phyloP scores from a whole-genome alignment of 2,113 vertebrate genomes.

The Oreamnos americanus region DNA sequence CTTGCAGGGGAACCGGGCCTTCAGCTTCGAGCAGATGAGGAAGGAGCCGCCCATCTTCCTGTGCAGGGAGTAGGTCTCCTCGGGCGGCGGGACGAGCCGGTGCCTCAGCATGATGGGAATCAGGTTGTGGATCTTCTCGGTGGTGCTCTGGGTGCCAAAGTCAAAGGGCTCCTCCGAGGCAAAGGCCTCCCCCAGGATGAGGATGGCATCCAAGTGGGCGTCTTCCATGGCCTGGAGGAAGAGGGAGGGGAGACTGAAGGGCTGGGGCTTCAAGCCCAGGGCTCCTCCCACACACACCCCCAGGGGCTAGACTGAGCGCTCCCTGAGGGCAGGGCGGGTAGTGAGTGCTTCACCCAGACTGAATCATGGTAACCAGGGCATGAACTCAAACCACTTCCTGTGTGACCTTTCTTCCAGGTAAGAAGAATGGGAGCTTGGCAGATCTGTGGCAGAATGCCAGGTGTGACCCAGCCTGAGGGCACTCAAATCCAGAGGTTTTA shows the following conservation, averaged over 20 bases:
- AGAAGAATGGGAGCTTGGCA: neutral
- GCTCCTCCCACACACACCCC: neutral
- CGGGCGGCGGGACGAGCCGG: conserved; percentile 92
- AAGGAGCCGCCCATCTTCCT: conserved; percentile 99
- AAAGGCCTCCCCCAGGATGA: conserved; percentile 98
- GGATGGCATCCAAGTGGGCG: conserved; percentile 95
- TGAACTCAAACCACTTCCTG: too few relatives aligned
- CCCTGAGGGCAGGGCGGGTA: too few relatives aligned
- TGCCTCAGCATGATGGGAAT: conserved; percentile 97
- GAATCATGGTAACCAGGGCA: accelerated
- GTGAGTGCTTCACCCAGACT: neutral
- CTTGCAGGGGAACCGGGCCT: conserved; percentile 90
- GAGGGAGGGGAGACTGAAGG: neutral
- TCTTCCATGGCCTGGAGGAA: conserved; percentile 89
- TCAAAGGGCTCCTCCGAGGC: conserved; percentile 87
- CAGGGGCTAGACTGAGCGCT: accelerated
- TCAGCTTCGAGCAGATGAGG: conserved; percentile 96
- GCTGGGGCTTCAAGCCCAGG: neutral
- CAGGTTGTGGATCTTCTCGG: conserved; percentile 94
- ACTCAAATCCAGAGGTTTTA: accelerated
- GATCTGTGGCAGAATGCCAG: neutral
- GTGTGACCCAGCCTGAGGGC: neutral
- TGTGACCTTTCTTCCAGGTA: neutral
- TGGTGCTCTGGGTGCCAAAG: conserved; percentile 94
- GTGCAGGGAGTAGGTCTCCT: conserved; percentile 98